Evolutionary conservation across 2,888 invertebrate genomes (phyloP).

Genomic region (Tetragonisca angustula): DNA sequence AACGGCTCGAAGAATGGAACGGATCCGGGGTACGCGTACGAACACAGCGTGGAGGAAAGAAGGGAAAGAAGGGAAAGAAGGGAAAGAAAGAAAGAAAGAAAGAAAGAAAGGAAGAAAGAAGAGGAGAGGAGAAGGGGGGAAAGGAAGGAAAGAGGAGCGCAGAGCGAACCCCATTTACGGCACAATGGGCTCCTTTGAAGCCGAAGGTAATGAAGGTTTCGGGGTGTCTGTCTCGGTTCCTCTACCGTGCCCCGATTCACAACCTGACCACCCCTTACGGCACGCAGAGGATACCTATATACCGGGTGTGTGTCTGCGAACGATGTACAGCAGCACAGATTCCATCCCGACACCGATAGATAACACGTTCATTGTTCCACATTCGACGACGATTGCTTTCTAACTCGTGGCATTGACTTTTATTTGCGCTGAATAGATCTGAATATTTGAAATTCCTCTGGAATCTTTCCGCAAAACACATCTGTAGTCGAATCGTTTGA

Average conservation of each 20-base stretch:
- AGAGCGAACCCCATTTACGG: constrained; percentile 77
- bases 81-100: constrained; percentile 17
- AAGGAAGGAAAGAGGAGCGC: constrained; percentile 58
- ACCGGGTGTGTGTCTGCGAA: constrained; percentile 70
- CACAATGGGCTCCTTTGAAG: constrained; percentile 79
- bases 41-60: constrained; percentile 50
- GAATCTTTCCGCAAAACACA: no score
- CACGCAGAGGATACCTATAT: constrained; percentile 73
- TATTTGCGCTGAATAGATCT: no score
- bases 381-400: no score
- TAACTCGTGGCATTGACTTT: no score
- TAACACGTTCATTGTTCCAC: neutral
- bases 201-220: constrained; percentile 79
- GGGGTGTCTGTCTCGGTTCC: constrained; percentile 74
- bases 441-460: no score
- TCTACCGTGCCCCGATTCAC: constrained; percentile 69
- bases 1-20: constrained; percentile 74
- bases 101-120: constrained; percentile 18
- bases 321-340: constrained; percentile 1
- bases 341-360: neutral
- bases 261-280: constrained; percentile 76
- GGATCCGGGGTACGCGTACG: constrained; percentile 71
- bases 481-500: neutral
- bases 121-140: constrained; percentile 44
- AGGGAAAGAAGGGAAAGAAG: constrained; percentile 38